These are phyloP conservation scores for Eupithecia subumbrata DNA, from an alignment of 2,888 invertebrate genomes.

Conservation along the genomic window DNA sequence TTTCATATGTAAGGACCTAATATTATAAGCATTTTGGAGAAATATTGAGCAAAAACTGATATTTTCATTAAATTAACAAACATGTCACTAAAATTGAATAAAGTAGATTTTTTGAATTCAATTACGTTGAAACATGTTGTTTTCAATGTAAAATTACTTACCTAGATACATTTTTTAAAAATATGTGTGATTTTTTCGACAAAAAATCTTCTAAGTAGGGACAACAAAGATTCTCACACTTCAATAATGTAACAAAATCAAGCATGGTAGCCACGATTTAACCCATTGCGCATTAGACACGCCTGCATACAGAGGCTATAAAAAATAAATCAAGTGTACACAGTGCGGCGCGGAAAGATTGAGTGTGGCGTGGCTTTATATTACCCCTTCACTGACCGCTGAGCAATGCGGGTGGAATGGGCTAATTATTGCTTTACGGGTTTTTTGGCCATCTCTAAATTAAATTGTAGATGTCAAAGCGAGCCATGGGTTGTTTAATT, in stretches of 20 bases:
- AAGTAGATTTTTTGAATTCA: too few species aligned
- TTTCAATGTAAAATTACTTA: neutral
- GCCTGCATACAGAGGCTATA: constrained; percentile 74
- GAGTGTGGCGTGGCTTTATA: constrained; percentile 57
- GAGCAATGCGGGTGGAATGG: constrained; percentile 57
- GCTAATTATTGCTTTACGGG: constrained; percentile 19
- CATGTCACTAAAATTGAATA: neutral
- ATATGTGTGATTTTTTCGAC: too few species aligned
- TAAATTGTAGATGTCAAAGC: neutral
- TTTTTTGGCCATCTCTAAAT: constrained; percentile 8
- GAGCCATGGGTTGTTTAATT: neutral
- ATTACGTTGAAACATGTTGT: too few species aligned
- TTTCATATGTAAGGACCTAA: too few species aligned
- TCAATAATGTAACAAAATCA: constrained; percentile 20
- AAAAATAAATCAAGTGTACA: constrained; percentile 71
- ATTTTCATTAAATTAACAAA: neutral
- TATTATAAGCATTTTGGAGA: too few species aligned
- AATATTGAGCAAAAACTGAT: neutral
- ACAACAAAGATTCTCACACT: constrained; percentile 10
- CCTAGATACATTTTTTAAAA: neutral
- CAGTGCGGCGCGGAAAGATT: constrained; percentile 60
- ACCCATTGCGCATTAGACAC: constrained; percentile 60
- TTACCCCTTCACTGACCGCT: constrained; percentile 48
- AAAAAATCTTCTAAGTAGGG: neutral
- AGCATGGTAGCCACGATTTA: constrained; percentile 36